Evolutionary conservation across 2,113 vertebrate species (phyloP), one percentile per base, ranked within the genome.

Genomic region (Apteryx owenii): DNA sequence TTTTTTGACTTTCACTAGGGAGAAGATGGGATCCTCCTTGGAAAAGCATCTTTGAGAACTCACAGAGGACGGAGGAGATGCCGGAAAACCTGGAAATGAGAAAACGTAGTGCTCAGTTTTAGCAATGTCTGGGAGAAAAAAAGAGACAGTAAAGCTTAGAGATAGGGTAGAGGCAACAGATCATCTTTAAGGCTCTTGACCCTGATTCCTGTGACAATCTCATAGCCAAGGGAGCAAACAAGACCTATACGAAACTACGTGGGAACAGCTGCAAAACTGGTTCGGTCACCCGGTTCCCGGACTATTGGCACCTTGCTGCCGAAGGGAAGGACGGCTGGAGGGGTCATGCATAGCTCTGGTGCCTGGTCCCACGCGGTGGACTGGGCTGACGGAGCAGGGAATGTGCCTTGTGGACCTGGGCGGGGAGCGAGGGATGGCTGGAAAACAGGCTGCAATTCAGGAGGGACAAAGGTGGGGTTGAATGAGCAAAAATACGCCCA

Each of bases 31-130:
- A 1, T 2, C 33, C 0, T 1, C 25, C 21, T 0, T 31, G 12
- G 18, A 17, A 13, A 3, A 72, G 33, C 53, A 8, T 16, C 28
- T 38, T 54, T 5, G 14, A 8, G 54, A 50, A 44, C 50, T 29
- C 62, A 4, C 0, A 0, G 62, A 9, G 66, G 29, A 13, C 0
- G 1, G 3, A 62, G 31, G 31, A 33, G 22, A 15, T 48, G 71
- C 1, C 11, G 1, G 36, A 6, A 60, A n/a, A 6, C 3, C 29
- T 2, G 50, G 22, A 12, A 29, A 22, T 19, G 42, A 48, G 64
- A 36, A 7, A n/a, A 26, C 3, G 0, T 2, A 20, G 44, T 0
- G 2, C 29, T 46, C 8, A 28, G 9, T 16, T 60, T 29, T 15
- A 20, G 46, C 0, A 21, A 20, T 20, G 70, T 20, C 13, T 7